Conservation (phyloP, 1,140 invertebrate genomes). For the Lethrus apterus region DNA sequence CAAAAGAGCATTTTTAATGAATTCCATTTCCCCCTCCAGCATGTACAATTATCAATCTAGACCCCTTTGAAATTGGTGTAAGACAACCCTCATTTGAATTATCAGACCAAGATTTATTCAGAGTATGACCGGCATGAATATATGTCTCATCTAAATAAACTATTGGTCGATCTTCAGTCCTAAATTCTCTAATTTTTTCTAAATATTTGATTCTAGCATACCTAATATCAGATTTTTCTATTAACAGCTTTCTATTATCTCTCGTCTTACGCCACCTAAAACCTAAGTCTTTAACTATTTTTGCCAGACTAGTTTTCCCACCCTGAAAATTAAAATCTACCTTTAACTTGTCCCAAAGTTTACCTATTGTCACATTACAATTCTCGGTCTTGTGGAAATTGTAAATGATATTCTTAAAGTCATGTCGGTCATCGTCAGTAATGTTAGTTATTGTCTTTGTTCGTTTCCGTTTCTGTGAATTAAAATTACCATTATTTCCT, state of each 20-base stretch:
- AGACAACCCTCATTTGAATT: not conserved
- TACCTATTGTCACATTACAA: no score
- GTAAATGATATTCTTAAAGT: no score
- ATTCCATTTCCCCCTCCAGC: constrained; percentile 5
- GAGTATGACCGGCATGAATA: no score
- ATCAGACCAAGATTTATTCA: not conserved
- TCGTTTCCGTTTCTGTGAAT: no score
- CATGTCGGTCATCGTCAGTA: no score
- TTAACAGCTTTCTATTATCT: constrained; percentile 4
- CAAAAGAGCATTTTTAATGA: constrained; percentile 6
- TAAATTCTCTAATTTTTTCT: not conserved
- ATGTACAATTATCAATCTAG: not conserved
- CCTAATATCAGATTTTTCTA: not conserved
- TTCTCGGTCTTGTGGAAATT: no score
- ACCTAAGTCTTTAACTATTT: not conserved
- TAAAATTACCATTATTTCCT: no score
- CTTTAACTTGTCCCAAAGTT: no score
- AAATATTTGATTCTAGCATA: not conserved
- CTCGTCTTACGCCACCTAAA: not conserved
- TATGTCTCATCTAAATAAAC: constrained; percentile 10
- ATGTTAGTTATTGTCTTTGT: no score
- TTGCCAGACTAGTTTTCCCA: no score
- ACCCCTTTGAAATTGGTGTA: not conserved
- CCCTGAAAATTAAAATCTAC: no score
- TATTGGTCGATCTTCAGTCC: not conserved